Base-by-base conservation (phyloP, 2,797 vertebrate genomes). In the Chrosomus eos region DNA sequence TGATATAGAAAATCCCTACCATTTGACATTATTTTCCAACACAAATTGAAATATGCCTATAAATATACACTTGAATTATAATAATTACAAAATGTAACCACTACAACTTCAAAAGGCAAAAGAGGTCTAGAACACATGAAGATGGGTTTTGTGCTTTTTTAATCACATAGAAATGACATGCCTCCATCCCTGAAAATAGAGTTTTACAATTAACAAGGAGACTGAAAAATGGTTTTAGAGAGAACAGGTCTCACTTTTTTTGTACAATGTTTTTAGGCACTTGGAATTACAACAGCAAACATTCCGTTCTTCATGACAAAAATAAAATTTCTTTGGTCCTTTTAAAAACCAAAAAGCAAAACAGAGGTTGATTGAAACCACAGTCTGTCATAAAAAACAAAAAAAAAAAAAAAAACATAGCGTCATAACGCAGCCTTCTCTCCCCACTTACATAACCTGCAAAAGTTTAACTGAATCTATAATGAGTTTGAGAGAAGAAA, bases 191-290 rank as follows among this genome's bases (percentile, higher is more conserved):
- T 92, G 93, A 93, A 94, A 92, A 90, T 88, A 93, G 89, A 93
- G 85, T 92, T 90, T 93, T 90, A 87, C 89, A 91, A 89, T 80
- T 88, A 88, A 90, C 91, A 90, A 94, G 91, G 92, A 94, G 91
- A 94, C 92, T 92, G 78, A 88, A 88, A 91, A 87, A 88, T n/a
- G 0, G 36, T 45, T 85, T 79, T 68, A 89, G 85, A 91, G 89
- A 91, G 89, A 90, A 93, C 89, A 92, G 86, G 86, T 93, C 87
- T 92, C 90, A 91, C 73, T 91, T 78, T 78, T 91, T 82, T 85
- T 90, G 88, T 92, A 94, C 91, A 93, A 92, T 78, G 87, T 91
- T 91, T 95, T 92, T 90, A 96, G 95, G 95, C 95, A 96, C 95
- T 94, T 95, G 91, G 91, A 95, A 94, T 93, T 89, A 92, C 79